Evolutionary conservation across 2,113 vertebrate genomes (phyloP), one percentile per base, ranked within the genome.

Genomic region (Parotia lawesii): DNA sequence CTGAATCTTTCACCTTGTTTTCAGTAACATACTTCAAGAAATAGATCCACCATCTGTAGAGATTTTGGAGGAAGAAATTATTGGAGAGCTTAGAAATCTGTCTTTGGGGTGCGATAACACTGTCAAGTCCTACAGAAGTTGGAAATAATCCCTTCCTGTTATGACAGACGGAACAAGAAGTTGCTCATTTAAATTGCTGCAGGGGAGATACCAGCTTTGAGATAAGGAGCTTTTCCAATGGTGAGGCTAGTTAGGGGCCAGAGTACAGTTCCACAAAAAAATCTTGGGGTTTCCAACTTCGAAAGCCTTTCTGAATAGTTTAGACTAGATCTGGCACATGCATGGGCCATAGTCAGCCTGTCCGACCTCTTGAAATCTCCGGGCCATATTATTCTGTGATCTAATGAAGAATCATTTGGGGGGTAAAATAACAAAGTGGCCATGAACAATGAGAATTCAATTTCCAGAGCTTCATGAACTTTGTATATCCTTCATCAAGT

Each of bases 1-100:
- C 12, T 66, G 75, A 92, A 79, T 80, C 42, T 93, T 92, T 92
- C 50, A 79, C 64, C 42, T 61, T 50, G 12, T 66, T 90, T 95
- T 87, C 42, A n/a, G 67, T 61, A 75, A 56, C 12, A 87, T 42
- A 38, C 13, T 89, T 81, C 48, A 90, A 57, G 62, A 95, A 78
- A 60, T 81, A 64, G 18, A 37, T 74, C 40, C 24, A 42, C 27
- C 48, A 85, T 65, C 44, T 79, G 45, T 40, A 83, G 42, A 92
- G 28, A 83, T 61, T 88, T 90, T 77, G 44, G n/a, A 85, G 73
- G 51, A 78, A 77, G 33, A 69, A 76, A 66, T 64, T 88, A 61
- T 53, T 69, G 54, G 71, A 92, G 58, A 69, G 16, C 37, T 88
- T 75, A 85, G 40, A 90, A 94, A 65, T 60, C 50, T 28, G 28